phyloP scores from a whole-genome alignment of 1,140 invertebrate species.

The Popillia japonica region DNA sequence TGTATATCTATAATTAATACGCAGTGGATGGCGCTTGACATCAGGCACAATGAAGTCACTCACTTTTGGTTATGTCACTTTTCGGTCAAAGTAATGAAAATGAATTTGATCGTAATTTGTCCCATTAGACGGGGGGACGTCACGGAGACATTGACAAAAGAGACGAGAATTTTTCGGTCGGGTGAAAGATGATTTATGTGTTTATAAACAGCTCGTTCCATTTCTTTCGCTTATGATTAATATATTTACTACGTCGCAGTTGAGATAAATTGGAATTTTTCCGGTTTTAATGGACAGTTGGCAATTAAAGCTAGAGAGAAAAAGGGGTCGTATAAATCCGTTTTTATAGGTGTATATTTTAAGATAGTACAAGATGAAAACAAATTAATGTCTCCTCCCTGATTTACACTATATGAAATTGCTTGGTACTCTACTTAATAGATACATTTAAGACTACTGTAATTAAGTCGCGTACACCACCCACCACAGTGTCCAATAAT shows the following conservation, averaged over 20 bases:
- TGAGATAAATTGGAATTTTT: background rate
- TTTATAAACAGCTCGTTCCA: background rate
- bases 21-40: background rate
- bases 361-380: no score
- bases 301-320: no score
- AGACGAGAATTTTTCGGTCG: background rate
- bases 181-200: background rate
- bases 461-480: no score
- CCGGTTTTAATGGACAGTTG: no score
- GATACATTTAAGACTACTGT: no score
- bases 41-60: conserved; percentile 3
- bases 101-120: conserved; percentile 11
- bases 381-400: no score
- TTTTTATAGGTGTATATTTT: no score
- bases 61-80: conserved; percentile 18
- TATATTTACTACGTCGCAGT: background rate
- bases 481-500: no score
- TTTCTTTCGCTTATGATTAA: conserved; percentile 3
- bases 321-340: no score
- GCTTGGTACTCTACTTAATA: no score
- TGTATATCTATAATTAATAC: conserved; percentile 13
- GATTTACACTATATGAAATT: no score
- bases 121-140: background rate
- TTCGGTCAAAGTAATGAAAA: conserved; percentile 7
- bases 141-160: background rate